Evolutionary conservation across 2,888 invertebrate genomes (phyloP).

Genomic region (Empis stercorea): DNA sequence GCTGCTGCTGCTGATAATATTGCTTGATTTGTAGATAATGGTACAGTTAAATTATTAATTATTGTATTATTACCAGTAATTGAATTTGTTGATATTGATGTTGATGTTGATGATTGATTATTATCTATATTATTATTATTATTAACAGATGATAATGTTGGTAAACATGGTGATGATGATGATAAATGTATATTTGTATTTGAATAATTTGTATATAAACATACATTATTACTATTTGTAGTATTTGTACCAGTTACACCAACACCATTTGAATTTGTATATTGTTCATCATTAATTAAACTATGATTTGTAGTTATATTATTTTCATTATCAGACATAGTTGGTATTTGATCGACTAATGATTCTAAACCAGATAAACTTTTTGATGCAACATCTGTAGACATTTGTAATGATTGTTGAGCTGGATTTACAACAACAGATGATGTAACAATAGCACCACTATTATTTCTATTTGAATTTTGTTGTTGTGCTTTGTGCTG

Average conservation of each 20-base stretch:
- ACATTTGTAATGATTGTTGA: conserved; percentile 10
- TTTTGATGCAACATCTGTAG: conserved; percentile 63
- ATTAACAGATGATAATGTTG: neutral
- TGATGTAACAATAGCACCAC: neutral
- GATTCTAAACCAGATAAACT: conserved; percentile 78
- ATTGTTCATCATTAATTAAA: neutral
- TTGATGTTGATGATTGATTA: conserved; percentile 2
- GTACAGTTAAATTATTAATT: neutral
- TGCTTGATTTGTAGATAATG: conserved; percentile 3
- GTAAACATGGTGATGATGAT: conserved; percentile 10
- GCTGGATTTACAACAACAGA: neutral
- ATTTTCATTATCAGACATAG: conserved; percentile 60
- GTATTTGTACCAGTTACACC: conserved; percentile 19
- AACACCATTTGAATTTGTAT: neutral
- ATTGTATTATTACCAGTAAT: neutral
- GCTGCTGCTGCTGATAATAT: conserved; percentile 6
- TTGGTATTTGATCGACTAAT: conserved; percentile 82
- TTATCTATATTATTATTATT: conserved; percentile 8
- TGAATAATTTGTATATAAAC: conserved; percentile 9
- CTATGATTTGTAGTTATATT: conserved; percentile 8
- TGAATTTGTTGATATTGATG: conserved; percentile 1
- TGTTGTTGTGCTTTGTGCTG: conserved; percentile 11
- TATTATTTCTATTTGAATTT: neutral
- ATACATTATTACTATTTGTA: conserved; percentile 17
- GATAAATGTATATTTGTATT: conserved; percentile 5